phyloP scores from a whole-genome alignment of 2,113 vertebrate species.

The Myotis davidii region DNA sequence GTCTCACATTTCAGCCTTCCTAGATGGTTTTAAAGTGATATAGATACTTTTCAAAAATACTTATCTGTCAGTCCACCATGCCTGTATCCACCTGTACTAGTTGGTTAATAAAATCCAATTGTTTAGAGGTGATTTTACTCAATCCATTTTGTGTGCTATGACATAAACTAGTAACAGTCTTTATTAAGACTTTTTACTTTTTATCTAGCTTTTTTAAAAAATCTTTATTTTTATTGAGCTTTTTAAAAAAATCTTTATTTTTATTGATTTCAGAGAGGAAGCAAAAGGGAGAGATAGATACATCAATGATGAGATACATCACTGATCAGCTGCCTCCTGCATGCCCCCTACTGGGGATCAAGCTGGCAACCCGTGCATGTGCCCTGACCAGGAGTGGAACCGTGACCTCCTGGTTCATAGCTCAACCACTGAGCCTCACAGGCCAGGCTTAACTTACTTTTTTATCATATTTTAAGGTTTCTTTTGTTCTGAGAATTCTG shows the following conservation, averaged over 20 bases:
- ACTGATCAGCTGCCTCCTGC: too few relatives aligned
- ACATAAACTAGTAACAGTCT: background rate
- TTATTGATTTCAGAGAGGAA: too few relatives aligned
- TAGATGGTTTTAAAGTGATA: background rate
- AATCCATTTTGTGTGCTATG: background rate
- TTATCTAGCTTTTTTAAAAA: background rate
- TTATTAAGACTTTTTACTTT: background rate
- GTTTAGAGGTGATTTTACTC: background rate
- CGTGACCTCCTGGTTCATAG: too few relatives aligned
- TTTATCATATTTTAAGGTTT: background rate
- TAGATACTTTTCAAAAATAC: background rate
- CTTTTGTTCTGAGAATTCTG: conserved; percentile 43
- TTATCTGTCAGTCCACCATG: background rate
- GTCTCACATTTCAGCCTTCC: background rate
- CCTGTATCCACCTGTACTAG: background rate
- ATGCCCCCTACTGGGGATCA: too few relatives aligned
- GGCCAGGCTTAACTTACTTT: background rate
- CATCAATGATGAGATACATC: too few relatives aligned
- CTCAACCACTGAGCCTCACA: too few relatives aligned
- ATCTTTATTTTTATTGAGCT: too few relatives aligned
- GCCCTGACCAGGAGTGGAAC: too few relatives aligned
- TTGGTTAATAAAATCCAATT: conserved; percentile 7
- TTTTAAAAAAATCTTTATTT: too few relatives aligned
- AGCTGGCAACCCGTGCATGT: too few relatives aligned
- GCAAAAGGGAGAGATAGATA: too few relatives aligned